Base-by-base conservation (phyloP, 92 coral and sea anemone species). In the Actinostola sp. region DNA sequence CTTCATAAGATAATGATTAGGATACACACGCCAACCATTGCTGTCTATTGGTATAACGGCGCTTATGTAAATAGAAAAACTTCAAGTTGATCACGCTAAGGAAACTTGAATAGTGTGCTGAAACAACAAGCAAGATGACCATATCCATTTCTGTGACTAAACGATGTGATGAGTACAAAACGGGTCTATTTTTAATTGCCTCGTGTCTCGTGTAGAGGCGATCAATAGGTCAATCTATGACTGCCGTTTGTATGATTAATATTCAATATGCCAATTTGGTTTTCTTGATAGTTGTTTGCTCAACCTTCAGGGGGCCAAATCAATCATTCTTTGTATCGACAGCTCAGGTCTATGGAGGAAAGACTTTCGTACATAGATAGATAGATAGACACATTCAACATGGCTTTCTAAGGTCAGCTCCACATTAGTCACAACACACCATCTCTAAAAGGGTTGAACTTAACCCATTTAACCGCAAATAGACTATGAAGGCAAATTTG, bases 261-360 rank as follows among this genome's bases (percentile, higher is more conserved):
- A 71, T 71, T 71, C 77, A 55, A 71, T 71, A 58, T 67, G 55
- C 16, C 66, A 55, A 71, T 71, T 71, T 71, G 77, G 77, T 25
- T 71, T 71, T 59, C 32, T 60, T 71, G 77, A 71, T 71, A 19
- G 77, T 55, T 71, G 66, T 71, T 71, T 55, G 77, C 39, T 55
- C 77, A 55, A 71, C 56, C 66, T n/a, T 56, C 77, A 71, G 74
- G 74, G 74, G 74, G 57, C 62, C 74, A 52, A 33, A 68, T 17
- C 26, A 42, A 68, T 30, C 36, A 35, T 68, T 68, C 60, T 53
- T 53, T 20, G 25, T 31, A 8, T 53, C 60, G 60, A 53, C 60
- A 53, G 60, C 60, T 53, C 60, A 53, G 32, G 9, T 53, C 60
- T 53, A 8, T 53, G 25, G 21, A 53, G 30, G 5, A 9, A 21